Evolutionary conservation across 92 coral and sea anemone genomes (phyloP).

Genomic region (Palythoa grandis): DNA sequence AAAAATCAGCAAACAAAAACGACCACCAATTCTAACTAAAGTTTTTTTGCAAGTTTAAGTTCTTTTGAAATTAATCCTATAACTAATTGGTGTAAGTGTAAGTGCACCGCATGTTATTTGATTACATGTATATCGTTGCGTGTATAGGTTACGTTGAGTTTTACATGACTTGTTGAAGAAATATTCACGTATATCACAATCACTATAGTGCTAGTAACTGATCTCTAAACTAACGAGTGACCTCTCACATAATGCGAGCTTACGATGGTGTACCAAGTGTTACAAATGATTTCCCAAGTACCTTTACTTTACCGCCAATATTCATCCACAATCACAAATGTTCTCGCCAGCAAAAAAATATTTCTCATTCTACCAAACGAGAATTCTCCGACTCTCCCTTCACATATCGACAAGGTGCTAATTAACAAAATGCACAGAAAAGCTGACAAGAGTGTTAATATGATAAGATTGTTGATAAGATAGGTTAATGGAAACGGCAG

Average conservation of each 20-base stretch:
- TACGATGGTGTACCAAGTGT: neutral
- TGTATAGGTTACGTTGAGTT: neutral
- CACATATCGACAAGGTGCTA: constrained; percentile 8
- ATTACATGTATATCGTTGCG: neutral
- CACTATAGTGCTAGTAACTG: neutral
- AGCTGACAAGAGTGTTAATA: constrained; percentile 31
- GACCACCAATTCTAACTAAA: neutral
- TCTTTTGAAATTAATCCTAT: neutral
- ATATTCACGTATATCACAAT: neutral
- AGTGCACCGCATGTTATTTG: neutral
- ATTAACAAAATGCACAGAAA: constrained; percentile 25
- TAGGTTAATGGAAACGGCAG: constrained; percentile 1
- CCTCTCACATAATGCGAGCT: neutral
- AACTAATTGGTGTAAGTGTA: too few species aligned
- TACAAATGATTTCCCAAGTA: neutral
- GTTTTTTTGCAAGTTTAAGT: neutral
- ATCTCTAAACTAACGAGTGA: neutral
- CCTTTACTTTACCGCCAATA: neutral
- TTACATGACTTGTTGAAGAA: neutral
- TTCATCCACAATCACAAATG: neutral
- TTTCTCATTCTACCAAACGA: neutral
- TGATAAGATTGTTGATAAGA: constrained; percentile 44
- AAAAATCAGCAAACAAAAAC: neutral
- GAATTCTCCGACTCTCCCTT: neutral
- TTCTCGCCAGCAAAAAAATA: neutral